phyloP scores from a whole-genome alignment of 2,888 invertebrate species.

The Sarcophaga variegata region DNA sequence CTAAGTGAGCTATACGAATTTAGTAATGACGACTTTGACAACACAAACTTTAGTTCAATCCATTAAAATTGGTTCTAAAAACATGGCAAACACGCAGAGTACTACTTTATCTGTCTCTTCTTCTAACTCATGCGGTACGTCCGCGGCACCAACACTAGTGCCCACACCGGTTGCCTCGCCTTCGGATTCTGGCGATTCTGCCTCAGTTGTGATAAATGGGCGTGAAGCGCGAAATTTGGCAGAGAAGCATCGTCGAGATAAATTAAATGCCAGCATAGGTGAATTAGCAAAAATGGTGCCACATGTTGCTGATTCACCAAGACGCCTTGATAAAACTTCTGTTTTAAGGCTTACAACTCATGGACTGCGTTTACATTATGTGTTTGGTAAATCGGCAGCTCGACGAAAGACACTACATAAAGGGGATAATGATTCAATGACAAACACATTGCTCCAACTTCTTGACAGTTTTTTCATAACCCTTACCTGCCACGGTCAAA shows the following conservation, averaged over 20 bases:
- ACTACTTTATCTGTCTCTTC: neutral
- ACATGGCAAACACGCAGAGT: conserved; percentile 47
- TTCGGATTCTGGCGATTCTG: conserved; percentile 12
- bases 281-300: conserved; percentile 92
- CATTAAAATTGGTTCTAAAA: conserved; percentile 39
- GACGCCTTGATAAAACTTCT: conserved; percentile 95
- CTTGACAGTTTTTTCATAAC: conserved; percentile 91
- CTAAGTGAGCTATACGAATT: neutral
- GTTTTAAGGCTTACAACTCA: conserved; percentile 93
- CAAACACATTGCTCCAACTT: conserved; percentile 86
- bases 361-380: conserved; percentile 90
- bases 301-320: conserved; percentile 89
- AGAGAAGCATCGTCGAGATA: conserved; percentile 95
- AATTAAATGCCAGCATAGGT: conserved; percentile 92
- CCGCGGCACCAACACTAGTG: neutral
- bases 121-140: neutral
- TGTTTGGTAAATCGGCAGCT: conserved; percentile 77
- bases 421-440: conserved; percentile 78
- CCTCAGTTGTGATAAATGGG: conserved; percentile 82
- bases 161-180: conserved; percentile 10
- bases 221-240: conserved; percentile 93
- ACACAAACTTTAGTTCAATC: conserved; percentile 55
- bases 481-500: conserved; percentile 90
- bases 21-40: conserved; percentile 51
- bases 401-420: conserved; percentile 60